Conservation (phyloP, 2,888 invertebrate genomes). For the Parochlus steinenii region DNA sequence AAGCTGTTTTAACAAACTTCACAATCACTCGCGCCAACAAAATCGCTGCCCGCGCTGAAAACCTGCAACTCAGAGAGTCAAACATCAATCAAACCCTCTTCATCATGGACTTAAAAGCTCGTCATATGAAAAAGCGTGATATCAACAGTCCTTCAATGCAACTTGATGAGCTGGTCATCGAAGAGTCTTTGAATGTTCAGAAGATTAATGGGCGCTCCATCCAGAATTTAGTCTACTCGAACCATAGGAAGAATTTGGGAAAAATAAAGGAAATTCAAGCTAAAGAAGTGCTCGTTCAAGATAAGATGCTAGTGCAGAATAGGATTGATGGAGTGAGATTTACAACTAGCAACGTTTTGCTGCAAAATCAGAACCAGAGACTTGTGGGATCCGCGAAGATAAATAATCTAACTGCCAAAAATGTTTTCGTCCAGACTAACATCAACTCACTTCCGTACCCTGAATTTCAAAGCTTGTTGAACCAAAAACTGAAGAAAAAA, state of each 20-base stretch:
- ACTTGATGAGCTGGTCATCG: constrained; percentile 21
- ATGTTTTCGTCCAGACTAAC: constrained; percentile 13
- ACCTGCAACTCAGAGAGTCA: too few species aligned
- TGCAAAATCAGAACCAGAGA: constrained; percentile 19
- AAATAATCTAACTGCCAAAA: constrained; percentile 18
- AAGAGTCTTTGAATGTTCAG: constrained; percentile 18
- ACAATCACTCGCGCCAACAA: background rate
- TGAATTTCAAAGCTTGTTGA: constrained; percentile 13
- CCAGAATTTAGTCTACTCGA: constrained; percentile 18
- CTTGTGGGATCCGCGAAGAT: constrained; percentile 17
- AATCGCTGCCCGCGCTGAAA: background rate
- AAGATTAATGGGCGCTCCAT: constrained; percentile 21
- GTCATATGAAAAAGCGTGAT: background rate
- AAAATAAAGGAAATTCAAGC: constrained; percentile 19
- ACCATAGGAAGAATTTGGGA: constrained; percentile 17
- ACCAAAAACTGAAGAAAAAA: constrained; percentile 14
- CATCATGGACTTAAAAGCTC: background rate
- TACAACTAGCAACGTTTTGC: constrained; percentile 20
- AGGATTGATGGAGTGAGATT: constrained; percentile 22
- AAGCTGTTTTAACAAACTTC: background rate
- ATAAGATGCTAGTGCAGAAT: constrained; percentile 19
- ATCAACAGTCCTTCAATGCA: background rate
- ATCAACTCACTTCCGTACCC: constrained; percentile 1
- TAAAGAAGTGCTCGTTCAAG: constrained; percentile 21
- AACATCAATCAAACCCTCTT: too few species aligned